These are phyloP conservation scores for Caenorhabditis zanzibari DNA, from an alignment of 2,888 invertebrate species.

Conservation along the genomic window DNA sequence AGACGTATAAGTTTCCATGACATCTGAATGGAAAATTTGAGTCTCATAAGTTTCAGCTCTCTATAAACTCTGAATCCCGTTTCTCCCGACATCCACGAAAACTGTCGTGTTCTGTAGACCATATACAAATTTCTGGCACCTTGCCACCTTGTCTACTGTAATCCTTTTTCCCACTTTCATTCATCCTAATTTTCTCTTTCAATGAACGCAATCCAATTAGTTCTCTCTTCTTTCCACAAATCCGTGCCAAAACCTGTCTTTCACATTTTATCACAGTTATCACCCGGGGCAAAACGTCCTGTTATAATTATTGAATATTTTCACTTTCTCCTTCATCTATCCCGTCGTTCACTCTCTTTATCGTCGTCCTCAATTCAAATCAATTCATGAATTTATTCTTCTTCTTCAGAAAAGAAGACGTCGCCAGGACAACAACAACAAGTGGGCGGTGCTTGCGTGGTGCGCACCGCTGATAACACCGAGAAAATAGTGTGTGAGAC, in stretches of 20 bases:
- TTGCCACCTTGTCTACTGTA: conserved; percentile 6
- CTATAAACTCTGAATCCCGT: no score
- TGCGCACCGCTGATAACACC: conserved; percentile 54
- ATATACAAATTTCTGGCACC: conserved; percentile 10
- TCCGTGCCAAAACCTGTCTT: conserved; percentile 53
- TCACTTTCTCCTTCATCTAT: conserved; percentile 43
- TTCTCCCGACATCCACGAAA: no score
- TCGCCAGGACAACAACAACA: conserved; percentile 60
- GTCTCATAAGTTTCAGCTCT: no score
- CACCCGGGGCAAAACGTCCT: conserved; percentile 31
- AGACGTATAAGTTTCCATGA: no score
- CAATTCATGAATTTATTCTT: conserved; percentile 46
- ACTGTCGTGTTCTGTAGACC: background rate
- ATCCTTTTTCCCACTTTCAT: conserved; percentile 26
- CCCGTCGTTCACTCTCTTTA: background rate
- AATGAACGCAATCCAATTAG: conserved; percentile 55
- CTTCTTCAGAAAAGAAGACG: conserved; percentile 59
- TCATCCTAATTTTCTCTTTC: conserved; percentile 38
- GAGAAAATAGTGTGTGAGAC: conserved; percentile 51
- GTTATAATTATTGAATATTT: conserved; percentile 50
- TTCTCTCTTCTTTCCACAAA: background rate
- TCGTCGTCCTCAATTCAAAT: conserved; percentile 23
- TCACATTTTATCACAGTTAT: conserved; percentile 49
- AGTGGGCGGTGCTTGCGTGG: conserved; percentile 60
- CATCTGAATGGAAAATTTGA: no score